Evolutionary conservation across 2,113 vertebrate genomes (phyloP).

Genomic region (Phalacrocorax carbo): DNA sequence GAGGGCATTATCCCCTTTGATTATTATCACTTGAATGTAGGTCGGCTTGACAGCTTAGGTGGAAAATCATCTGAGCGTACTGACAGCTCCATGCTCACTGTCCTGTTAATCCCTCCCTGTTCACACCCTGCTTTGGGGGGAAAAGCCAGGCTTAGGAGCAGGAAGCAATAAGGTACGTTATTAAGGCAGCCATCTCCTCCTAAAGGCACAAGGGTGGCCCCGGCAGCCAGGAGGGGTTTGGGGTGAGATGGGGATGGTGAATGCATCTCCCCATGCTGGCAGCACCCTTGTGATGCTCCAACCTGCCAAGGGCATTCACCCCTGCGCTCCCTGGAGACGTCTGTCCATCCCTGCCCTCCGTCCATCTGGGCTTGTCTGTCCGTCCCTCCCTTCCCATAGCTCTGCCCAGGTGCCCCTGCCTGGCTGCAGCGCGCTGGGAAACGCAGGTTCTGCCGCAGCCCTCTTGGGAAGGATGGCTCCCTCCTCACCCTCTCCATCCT

Average conservation of each 20-base stretch:
- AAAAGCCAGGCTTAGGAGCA: background rate
- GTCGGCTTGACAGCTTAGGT: slow-evolving; percentile 54
- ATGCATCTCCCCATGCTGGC: fast-evolving
- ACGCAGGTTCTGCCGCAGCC: background rate
- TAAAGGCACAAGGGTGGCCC: background rate
- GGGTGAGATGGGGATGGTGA: fast-evolving
- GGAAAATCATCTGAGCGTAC: background rate
- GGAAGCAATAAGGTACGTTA: background rate
- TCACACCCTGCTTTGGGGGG: background rate
- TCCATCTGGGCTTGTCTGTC: fast-evolving
- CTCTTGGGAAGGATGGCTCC: background rate
- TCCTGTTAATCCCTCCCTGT: background rate
- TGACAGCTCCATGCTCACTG: fast-evolving
- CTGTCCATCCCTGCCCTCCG: background rate
- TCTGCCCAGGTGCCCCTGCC: background rate
- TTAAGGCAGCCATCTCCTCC: background rate
- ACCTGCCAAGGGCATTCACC: background rate
- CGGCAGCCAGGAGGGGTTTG: fast-evolving
- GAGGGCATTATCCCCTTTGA: slow-evolving; percentile 44
- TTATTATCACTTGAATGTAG: slow-evolving; percentile 52
- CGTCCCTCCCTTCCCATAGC: background rate
- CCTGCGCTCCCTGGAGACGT: background rate
- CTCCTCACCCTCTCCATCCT: background rate
- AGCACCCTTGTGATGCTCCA: background rate
- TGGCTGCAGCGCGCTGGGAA: fast-evolving